Evolutionary conservation across 2,113 vertebrate genomes (phyloP).

Genomic region (Atrichornis clamosus): DNA sequence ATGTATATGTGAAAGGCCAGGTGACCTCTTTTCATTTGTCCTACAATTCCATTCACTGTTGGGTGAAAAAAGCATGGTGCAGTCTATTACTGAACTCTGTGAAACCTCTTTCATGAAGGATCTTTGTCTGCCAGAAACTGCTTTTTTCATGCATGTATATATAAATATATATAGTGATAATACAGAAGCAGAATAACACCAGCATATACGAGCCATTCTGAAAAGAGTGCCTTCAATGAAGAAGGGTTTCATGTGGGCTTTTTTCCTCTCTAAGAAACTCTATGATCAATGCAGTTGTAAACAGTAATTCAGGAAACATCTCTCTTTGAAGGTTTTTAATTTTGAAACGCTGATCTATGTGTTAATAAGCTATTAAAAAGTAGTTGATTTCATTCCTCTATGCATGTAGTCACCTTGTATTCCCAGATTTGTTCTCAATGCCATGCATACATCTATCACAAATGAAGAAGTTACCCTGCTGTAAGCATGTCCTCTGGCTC

Average conservation of each 20-base stretch:
- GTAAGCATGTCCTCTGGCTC: not conserved
- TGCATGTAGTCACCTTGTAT: not conserved
- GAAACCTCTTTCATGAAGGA: not conserved
- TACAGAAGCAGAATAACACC: not conserved
- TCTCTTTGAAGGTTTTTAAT: not conserved
- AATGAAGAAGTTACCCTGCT: not conserved
- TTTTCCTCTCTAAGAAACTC: not conserved
- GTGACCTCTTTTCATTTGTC: not conserved
- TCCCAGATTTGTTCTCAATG: not conserved
- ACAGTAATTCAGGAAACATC: not conserved
- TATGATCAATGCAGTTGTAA: not conserved
- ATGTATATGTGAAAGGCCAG: not conserved
- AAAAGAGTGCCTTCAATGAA: not conserved
- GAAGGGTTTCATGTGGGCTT: not conserved
- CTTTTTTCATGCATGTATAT: not conserved
- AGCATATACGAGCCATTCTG: not conserved
- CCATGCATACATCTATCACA: not conserved
- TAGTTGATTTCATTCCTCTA: not conserved
- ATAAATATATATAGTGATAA: not conserved
- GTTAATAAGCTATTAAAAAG: not conserved
- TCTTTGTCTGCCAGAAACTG: not conserved
- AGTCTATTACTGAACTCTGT: not conserved
- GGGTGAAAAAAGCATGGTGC: not conserved
- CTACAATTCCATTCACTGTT: not conserved
- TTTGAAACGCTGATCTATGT: not conserved